A percentile compares a stretch with the other conserved stretches of the same genome.
Conservation (phyloP, 92 coral and sea anemone species). For the Muricea muricata region DNA sequence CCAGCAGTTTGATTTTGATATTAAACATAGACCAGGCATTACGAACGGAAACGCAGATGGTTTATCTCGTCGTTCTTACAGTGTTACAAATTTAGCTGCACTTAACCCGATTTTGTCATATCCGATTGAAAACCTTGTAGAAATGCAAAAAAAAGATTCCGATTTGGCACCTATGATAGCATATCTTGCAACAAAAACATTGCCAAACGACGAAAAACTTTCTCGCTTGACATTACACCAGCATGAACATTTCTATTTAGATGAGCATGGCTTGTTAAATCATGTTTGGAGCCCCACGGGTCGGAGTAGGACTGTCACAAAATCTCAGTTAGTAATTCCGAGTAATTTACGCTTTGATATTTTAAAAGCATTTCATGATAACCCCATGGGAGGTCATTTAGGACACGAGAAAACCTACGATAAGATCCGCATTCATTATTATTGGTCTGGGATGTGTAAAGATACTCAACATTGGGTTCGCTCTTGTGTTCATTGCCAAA, state of each 20-base stretch:
- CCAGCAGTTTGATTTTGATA: constrained; percentile 51
- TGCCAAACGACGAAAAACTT: constrained; percentile 40
- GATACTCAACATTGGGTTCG: constrained; percentile 68
- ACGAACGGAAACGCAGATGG: constrained; percentile 33
- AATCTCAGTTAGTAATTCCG: constrained; percentile 58
- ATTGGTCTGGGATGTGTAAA: constrained; percentile 68
- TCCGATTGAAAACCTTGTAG: constrained; percentile 5
- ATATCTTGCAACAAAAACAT: constrained; percentile 37
- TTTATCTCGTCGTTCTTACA: neutral
- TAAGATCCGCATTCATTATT: constrained; percentile 52
- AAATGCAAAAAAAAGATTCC: constrained; percentile 49
- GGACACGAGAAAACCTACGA: constrained; percentile 69
- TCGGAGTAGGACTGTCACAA: constrained; percentile 4
- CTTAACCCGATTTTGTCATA: no score
- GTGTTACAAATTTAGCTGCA: no score
- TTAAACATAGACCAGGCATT: constrained; percentile 40
- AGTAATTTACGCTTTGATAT: constrained; percentile 49
- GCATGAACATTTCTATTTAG: neutral
- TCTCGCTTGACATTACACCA: constrained; percentile 25
- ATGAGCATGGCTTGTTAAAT: neutral
- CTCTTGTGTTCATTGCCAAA: constrained; percentile 63
- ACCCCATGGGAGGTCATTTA: constrained; percentile 64
- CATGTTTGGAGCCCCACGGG: constrained; percentile 26
- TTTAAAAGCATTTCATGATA: constrained; percentile 63
- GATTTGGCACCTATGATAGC: constrained; percentile 37